Percentiles rank a stretch among this genome's conserved stretches.
Conservation (phyloP, 2,113 vertebrate genomes). For the Myotis davidii region DNA sequence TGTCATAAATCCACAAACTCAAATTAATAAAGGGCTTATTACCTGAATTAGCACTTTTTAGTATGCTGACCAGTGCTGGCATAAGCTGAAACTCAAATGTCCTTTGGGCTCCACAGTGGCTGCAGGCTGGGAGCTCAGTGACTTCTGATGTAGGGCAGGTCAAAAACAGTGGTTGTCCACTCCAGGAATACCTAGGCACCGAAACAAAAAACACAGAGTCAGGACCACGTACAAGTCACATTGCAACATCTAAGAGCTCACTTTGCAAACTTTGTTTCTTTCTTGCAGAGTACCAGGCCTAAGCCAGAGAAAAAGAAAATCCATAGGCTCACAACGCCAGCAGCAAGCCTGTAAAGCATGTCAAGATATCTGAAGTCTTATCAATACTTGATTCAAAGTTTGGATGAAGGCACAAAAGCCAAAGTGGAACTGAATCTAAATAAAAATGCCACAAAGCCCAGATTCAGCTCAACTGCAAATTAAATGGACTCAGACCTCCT, state of each 20-base stretch:
- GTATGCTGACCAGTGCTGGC: constrained; percentile 90
- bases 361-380: neutral
- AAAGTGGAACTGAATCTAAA: neutral
- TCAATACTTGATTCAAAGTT: neutral
- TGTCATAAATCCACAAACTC: neutral
- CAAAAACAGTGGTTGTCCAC: constrained; percentile 89
- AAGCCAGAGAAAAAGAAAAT: neutral
- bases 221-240: neutral
- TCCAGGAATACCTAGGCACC: constrained; percentile 87
- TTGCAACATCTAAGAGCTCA: neutral
- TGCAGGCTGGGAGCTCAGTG: constrained; percentile 81
- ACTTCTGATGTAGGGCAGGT: constrained; percentile 70
- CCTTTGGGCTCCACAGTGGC: constrained; percentile 84
- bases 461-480: neutral
- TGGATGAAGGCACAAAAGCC: neutral
- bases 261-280: neutral
- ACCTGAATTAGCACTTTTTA: constrained; percentile 81
- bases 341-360: neutral
- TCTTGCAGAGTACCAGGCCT: neutral
- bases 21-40: constrained; percentile 20
- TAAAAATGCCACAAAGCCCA: neutral
- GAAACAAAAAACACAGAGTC: neutral
- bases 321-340: neutral
- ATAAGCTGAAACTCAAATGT: constrained; percentile 93
- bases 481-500: neutral